Percentiles rank a stretch among this genome's conserved stretches.
These are phyloP conservation scores for Colletes collaris DNA, from an alignment of 2,888 invertebrate species.

Conservation along the genomic window DNA sequence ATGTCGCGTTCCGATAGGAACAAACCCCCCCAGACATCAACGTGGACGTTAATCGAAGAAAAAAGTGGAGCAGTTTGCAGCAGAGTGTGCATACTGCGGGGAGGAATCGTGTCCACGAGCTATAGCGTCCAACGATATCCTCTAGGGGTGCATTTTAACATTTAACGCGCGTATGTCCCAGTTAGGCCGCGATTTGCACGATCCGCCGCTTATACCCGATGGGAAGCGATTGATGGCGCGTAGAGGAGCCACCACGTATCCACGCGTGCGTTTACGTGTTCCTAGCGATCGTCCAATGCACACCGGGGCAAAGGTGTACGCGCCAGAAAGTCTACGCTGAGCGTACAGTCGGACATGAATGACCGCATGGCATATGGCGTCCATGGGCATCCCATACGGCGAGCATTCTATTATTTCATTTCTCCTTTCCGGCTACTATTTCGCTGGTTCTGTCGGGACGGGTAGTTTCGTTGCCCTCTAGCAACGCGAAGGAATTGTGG, in stretches of 20 bases:
- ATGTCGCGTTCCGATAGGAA: too few species aligned
- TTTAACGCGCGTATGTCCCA: slow-evolving; percentile 25
- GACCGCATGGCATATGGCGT: slow-evolving; percentile 67
- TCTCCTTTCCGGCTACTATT: neutral
- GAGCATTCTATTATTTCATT: slow-evolving; percentile 43
- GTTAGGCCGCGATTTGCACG: slow-evolving; percentile 23
- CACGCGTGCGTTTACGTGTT: slow-evolving; percentile 12
- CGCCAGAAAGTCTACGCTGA: slow-evolving; percentile 40
- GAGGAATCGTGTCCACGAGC: slow-evolving; percentile 14
- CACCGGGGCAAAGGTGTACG: neutral
- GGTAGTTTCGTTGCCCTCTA: neutral
- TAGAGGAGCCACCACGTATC: slow-evolving; percentile 34
- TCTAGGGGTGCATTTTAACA: slow-evolving; percentile 23
- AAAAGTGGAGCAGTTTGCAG: slow-evolving; percentile 2
- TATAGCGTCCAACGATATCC: neutral
- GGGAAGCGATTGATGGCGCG: slow-evolving; percentile 31
- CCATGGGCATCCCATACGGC: slow-evolving; percentile 52
- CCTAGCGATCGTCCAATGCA: neutral
- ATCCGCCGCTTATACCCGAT: slow-evolving; percentile 41
- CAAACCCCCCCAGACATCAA: neutral
- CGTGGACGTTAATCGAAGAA: neutral
- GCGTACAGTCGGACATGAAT: slow-evolving; percentile 68
- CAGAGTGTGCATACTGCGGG: neutral
- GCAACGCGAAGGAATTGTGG: slow-evolving; percentile 19
- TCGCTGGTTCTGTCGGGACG: slow-evolving; percentile 21